Base-by-base conservation (phyloP, 2,113 vertebrate genomes). In the Lepus europaeus region DNA sequence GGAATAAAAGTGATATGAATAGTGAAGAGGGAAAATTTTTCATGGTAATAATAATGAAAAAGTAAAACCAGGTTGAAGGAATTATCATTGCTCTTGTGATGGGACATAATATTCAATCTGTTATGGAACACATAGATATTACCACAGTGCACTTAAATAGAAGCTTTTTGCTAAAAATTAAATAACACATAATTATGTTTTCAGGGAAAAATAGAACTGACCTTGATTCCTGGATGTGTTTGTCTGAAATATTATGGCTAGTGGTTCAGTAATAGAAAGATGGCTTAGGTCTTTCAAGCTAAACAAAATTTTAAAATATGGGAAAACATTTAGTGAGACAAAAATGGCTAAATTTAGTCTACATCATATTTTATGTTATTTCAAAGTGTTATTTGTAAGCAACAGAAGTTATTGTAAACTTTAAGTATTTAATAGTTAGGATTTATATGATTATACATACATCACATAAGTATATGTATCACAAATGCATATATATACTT, bases 211-310 rank as follows among this genome's bases (percentile, higher is more conserved):
- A 19, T 6, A 29, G 23, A 49, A 27, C 23, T 79, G 51, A 45
- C 96, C 74, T 96, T n/a, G 36, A 23, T 96, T 98, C 89, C 92
- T 91, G 51, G 16, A 36, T 97, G 74, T 96, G 84, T 94, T 96
- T 97, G 80, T 95, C 94, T 96, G 61, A 95, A 98, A 95, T 76
- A 96, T n/a, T 80, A 92, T 64, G 85, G 61, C 3, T 76, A 59
- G 63, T 56, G 27, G 93, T n/a, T 5, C 6, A 11, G 25, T 27
- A 78, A 94, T n/a, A 93, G 3, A 93, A 25, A 9, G 66, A 93
- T 63, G 9, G 92, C 33, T 74, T 82, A 87, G 7, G 6, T 78
- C 9, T 89, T 78, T 49, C 90, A 31, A 68, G 19, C 45, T 53
- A 73, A 39, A 27, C 25, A 33, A 68, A 61, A 33, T 69, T 33